Base-by-base conservation (phyloP, 2,113 vertebrate genomes). In the Cephalopholis sonnerati region DNA sequence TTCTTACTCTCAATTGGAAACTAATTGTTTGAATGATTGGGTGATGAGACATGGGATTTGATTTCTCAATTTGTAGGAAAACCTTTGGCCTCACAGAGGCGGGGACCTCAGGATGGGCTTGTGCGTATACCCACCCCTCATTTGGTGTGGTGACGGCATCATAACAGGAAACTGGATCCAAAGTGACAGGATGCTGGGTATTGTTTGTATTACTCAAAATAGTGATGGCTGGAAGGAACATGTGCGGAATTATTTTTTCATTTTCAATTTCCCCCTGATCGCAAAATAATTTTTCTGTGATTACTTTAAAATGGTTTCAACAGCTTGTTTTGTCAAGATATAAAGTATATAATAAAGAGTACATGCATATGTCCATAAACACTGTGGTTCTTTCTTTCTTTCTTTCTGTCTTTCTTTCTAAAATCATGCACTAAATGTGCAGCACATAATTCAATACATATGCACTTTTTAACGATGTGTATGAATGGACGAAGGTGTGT, bases 151-250 rank as follows among this genome's bases (percentile, higher is more conserved):
- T 46, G 83, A 39, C 29, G 44, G 39, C 54, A 83, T 71, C 84
- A 88, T 29, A 90, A 85, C 89, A 93, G 89, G 90, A 90, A 91
- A 59, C 65, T 64, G 29, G 48, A 85, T 48, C 46, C 48, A 25
- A 74, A 86, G 75, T 59, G 46, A 68, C 79, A 90, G 82, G 90
- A 92, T 81, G 87, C 73, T 50, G 83, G 86, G 82, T 81, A 87
- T 79, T 93, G 67, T 87, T 88, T 71, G 32, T 63, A 13, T 17
- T 71, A 12, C 63, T 53, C 5, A 2, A 25, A 83, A 74, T 55
- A 72, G 64, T 77, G 27, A 77, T 72, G 32, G 6, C 22, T 62
- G 12, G 46, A 68, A 44, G 51, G 53, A 73, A 77, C 13, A 54
- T 62, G 18, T 12, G 1, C 0, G 2, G 50, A 39, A 79, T 70